A percentile compares a stretch with the other conserved stretches of the same genome.
phyloP scores from a whole-genome alignment of 2,113 vertebrate species.

The Clarias macrocephalus region DNA sequence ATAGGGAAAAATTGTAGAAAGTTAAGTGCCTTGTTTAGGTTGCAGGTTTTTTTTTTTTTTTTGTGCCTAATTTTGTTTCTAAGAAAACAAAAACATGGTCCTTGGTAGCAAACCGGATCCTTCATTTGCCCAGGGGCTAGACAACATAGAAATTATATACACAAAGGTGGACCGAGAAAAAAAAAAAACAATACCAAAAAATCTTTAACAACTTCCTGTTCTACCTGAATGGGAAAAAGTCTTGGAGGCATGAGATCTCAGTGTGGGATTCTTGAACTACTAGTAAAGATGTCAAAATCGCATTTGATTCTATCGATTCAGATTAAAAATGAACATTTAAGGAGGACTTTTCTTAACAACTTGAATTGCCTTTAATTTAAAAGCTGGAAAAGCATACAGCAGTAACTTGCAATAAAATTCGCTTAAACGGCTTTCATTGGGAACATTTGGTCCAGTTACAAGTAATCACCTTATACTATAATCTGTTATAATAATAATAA shows the following conservation, averaged over 20 bases:
- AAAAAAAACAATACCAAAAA: too few relatives aligned
- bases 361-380: background rate
- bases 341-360: background rate
- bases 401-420: background rate
- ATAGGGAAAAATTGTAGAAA: too few relatives aligned
- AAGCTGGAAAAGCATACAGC: background rate
- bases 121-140: background rate
- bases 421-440: background rate
- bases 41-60: too few relatives aligned
- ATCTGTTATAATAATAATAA: too few relatives aligned
- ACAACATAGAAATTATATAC: background rate
- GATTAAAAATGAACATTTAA: background rate
- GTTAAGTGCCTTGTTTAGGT: too few relatives aligned
- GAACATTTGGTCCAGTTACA: background rate
- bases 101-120: background rate
- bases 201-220: background rate
- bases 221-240: background rate
- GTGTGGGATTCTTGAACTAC: background rate
- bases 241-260: background rate
- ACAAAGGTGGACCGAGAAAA: too few relatives aligned
- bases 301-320: background rate
- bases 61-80: background rate
- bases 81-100: background rate
- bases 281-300: background rate
- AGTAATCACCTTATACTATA: background rate